These are phyloP conservation scores for Melierax canorus DNA, from an alignment of 2,113 vertebrate genomes.

Conservation along the genomic window DNA sequence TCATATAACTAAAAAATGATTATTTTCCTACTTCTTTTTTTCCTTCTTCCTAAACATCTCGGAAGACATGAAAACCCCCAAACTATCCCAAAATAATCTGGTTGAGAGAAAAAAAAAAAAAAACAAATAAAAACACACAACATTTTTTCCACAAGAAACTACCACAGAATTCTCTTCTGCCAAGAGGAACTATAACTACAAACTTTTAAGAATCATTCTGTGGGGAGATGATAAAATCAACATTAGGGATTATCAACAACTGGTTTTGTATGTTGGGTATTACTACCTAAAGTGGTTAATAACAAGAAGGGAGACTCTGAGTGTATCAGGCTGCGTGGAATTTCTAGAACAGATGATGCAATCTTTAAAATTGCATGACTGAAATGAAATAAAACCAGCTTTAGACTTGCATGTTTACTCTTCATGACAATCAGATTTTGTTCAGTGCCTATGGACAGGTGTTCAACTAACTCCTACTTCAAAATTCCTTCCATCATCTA, in stretches of 20 bases:
- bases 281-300: not conserved
- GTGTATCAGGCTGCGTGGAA: not conserved
- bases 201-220: not conserved
- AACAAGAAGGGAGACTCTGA: not conserved
- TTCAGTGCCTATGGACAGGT: not conserved
- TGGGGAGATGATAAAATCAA: not conserved
- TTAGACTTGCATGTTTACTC: not conserved
- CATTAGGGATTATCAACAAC: not conserved
- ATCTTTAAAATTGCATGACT: not conserved
- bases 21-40: not conserved
- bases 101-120: not conserved
- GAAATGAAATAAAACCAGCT: slow-evolving; percentile 1
- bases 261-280: not conserved
- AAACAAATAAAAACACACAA: not conserved
- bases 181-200: not conserved
- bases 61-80: not conserved
- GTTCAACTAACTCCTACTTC: not conserved
- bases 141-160: not conserved
- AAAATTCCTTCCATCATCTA: not conserved
- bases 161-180: not conserved
- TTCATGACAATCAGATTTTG: not conserved
- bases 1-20: not conserved
- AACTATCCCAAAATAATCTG: not conserved
- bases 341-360: not conserved
- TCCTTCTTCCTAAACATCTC: not conserved